Evolutionary conservation across 1,140 invertebrate species (phyloP).

Genomic region (Drosophila tsacasi): DNA sequence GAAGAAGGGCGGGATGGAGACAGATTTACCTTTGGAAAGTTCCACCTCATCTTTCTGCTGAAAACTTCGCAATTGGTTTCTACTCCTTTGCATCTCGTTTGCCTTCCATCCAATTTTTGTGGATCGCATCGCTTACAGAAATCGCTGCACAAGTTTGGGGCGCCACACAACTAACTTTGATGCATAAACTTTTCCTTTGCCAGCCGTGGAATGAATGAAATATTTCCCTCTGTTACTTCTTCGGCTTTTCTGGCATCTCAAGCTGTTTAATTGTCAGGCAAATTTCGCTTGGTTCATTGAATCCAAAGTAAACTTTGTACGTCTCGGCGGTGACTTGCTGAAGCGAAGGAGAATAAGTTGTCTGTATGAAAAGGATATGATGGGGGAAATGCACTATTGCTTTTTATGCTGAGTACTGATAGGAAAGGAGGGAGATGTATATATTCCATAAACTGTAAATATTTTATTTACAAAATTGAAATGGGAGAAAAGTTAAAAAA

Average conservation of each 20-base stretch:
- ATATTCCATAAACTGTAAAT: not conserved
- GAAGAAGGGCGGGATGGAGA: constrained; percentile 13
- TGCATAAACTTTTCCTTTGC: constrained; percentile 70
- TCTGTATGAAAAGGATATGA: constrained; percentile 8
- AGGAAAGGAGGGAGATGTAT: not conserved
- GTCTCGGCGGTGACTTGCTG: constrained; percentile 5
- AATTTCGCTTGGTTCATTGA: constrained; percentile 76
- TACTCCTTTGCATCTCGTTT: constrained; percentile 68
- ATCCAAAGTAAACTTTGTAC: constrained; percentile 64
- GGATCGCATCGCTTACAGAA: constrained; percentile 53
- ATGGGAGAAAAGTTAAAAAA: not conserved
- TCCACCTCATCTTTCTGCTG: constrained; percentile 26
- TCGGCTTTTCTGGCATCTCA: constrained; percentile 52
- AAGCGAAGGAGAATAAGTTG: constrained; percentile 17
- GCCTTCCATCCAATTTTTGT: constrained; percentile 28
- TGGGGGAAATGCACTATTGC: not conserved
- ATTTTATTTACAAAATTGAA: not conserved
- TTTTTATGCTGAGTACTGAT: not conserved
- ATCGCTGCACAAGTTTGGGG: constrained; percentile 69
- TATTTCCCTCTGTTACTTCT: constrained; percentile 28
- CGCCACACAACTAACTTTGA: constrained; percentile 70
- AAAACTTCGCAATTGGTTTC: constrained; percentile 55
- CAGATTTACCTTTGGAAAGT: constrained; percentile 53
- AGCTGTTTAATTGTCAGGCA: constrained; percentile 79
- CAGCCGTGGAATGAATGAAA: constrained; percentile 69